Conservation (phyloP, 2,888 invertebrate genomes). For the Belgica antarctica region DNA sequence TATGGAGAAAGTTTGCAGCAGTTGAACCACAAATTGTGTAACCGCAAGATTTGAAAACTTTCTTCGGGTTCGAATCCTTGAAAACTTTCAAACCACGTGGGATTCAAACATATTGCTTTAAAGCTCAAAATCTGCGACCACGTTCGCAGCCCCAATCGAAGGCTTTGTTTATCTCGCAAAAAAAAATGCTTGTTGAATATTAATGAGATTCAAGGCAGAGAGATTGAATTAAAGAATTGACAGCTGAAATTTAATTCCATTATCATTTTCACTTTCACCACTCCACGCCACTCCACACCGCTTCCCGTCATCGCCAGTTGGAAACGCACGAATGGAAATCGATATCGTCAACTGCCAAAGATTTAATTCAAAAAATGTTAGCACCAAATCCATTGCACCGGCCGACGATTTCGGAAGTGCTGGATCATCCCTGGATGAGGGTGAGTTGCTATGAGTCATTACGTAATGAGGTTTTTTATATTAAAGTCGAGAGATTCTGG, state of each 20-base stretch:
- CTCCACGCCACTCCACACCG: too few species aligned
- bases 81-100: too few species aligned
- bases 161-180: too few species aligned
- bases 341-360: conserved; percentile 92
- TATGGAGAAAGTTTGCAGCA: too few species aligned
- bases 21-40: too few species aligned
- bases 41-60: too few species aligned
- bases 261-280: background rate
- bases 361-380: conserved; percentile 90
- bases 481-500: background rate
- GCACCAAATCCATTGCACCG: conserved; percentile 87
- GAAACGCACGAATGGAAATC: conserved; percentile 87
- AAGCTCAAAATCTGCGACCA: too few species aligned
- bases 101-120: too few species aligned
- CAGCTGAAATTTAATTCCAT: background rate
- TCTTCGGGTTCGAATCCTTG: too few species aligned
- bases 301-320: conserved; percentile 61
- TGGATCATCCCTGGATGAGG: conserved; percentile 95
- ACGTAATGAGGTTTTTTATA: background rate
- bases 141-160: too few species aligned
- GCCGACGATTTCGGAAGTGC: conserved; percentile 91
- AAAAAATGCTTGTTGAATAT: background rate
- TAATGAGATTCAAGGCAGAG: background rate
- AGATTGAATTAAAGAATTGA: background rate
- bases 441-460: conserved; percentile 65